Evolutionary conservation across 2,797 vertebrate species (phyloP), one percentile per base, ranked within the genome.

Genomic region (Gymnoscopelus microlampas): DNA sequence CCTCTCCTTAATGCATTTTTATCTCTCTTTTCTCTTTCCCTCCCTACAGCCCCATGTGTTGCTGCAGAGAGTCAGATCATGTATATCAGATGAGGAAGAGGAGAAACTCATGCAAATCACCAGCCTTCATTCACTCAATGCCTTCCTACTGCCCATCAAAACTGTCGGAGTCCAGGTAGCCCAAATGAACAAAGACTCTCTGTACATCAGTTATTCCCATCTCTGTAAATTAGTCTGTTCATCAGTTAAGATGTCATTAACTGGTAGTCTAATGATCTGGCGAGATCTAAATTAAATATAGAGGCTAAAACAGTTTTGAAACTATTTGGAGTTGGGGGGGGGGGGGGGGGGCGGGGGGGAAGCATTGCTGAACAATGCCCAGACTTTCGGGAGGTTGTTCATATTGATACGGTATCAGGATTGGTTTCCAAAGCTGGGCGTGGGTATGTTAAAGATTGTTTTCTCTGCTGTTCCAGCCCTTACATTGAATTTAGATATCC

Each of bases 91-190:
- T 10, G 98, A 99, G 76, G 98, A 99, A 72, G 97, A 99, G 91
- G 98, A 99, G 89, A 98, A 97, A 81, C 93, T 99, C 88, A 95
- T 98, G 97, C 96, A 98, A 84, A 98, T 99, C 85, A 99, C 98
- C 81, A 98, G 98, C 94, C 95, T 97, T 92, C 96, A 99, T 95
- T 97, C 98, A 93, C 95, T 99, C 84, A 99, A 96, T 94, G 98
- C 98, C 95, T 99, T 99, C 90, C 91, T 99, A 92, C 93, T 99
- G 86, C 98, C 98, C 68, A 98, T 99, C 87, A 99, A 99, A 91
- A 99, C 96, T 77, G 98, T 99, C 13, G 98, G 98, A 59, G 98
- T 99, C 77, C 98, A 99, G 96, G 98, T 99, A 77, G 93, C 73
- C 66, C 48, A 19, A 44, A 14, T 19, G 15, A 10, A 44, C 39